Base-by-base conservation (phyloP, 2,888 invertebrate species). In the Macrophya alboannulata region DNA sequence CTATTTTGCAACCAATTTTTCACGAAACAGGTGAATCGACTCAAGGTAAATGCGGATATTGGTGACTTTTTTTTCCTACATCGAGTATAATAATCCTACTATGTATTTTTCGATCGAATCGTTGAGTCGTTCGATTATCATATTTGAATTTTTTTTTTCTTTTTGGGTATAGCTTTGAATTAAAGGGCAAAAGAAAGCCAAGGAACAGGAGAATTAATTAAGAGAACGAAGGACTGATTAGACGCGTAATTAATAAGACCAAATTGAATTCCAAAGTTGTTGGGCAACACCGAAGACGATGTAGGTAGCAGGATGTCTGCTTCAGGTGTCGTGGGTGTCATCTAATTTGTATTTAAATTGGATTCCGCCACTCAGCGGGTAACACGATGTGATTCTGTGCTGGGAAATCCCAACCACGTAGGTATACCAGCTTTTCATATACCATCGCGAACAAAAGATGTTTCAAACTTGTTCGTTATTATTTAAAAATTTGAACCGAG, bases 271-370 rank as follows among this genome's bases (percentile, higher is more conserved):
- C 86, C 88, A 45, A 84, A 87, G 88, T 86, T 85, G 87, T 68
- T 68, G 37, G 31, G 48, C 68, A 45, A n/a, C 65, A n/a, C 79
- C 40, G 43, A 55, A 77, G 77, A 77, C 79, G 59, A 21, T 25
- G 59, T 62, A 81, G 21, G 62, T 62, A 59, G 51, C 59, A 31
- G 37, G 59, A 40, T 43, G 71, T 10, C 45, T 15, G 83, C 31
- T 83, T 68, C 83, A 68, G 85, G 83, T 82, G 48, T 77, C 84
- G 85, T 71, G 87, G 87, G 88, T 87, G 88, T 88, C 89, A 88
- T 90, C 90, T 90, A 90, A 91, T 91, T 91, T 90, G 87, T 90
- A 91, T 91, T 91, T 90, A 91, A 91, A 91, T 90, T 89, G 90
- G 88, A 87, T 90, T 89, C 86, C 87, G 84, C 84, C 84, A 84